Conservation (phyloP, 2,113 vertebrate species). For the Malaclemys terrapin region DNA sequence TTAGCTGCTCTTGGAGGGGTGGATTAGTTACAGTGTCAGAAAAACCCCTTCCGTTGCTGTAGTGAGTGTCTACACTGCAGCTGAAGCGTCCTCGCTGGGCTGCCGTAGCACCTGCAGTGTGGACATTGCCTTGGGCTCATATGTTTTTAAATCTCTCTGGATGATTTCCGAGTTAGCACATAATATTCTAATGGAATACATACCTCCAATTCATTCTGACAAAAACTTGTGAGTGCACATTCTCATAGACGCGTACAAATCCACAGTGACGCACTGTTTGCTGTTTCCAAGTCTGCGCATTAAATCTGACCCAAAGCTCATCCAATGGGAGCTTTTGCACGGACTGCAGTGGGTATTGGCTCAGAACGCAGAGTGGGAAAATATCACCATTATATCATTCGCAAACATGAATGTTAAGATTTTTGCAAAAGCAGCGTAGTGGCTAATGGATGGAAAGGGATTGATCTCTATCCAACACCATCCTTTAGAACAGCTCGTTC, state of each 20-base stretch:
- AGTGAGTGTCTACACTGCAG: too few species aligned
- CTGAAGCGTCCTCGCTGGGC: too few species aligned
- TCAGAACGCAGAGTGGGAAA: not conserved
- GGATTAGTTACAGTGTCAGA: too few species aligned
- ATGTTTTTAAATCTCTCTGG: not conserved
- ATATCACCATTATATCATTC: not conserved
- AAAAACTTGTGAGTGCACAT: not conserved
- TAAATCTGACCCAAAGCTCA: not conserved
- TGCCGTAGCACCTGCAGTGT: too few species aligned
- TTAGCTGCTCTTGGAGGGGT: too few species aligned
- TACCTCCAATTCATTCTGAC: not conserved
- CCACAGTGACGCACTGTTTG: not conserved
- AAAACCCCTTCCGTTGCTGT: too few species aligned
- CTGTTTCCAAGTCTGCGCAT: not conserved
- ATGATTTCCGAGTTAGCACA: not conserved
- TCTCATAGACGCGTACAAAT: not conserved
- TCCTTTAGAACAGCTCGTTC: not conserved
- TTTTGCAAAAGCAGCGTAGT: not conserved
- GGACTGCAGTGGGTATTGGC: not conserved
- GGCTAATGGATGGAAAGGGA: not conserved
- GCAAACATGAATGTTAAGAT: not conserved
- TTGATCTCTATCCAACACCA: not conserved
- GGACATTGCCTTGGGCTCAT: too few species aligned
- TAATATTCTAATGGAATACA: rapidly evolving
- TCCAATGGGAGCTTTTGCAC: not conserved